phyloP scores from a whole-genome alignment of 37 sponge, comb jelly and placozoan genomes.

The Dysidea cf. avara region DNA sequence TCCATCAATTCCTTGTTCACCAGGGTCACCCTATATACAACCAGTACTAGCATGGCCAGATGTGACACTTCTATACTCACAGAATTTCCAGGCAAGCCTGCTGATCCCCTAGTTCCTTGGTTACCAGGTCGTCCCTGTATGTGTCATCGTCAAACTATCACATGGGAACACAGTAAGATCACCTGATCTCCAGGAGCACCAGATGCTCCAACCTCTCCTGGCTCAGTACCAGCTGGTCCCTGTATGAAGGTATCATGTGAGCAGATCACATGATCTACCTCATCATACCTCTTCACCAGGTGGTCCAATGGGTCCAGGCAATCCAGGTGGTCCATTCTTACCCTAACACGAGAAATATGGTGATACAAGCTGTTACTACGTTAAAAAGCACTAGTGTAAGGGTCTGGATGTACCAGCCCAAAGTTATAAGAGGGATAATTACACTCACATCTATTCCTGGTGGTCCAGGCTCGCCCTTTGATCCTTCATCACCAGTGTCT shows the following conservation, averaged over 20 bases:
- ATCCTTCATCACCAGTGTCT: slow-evolving; percentile 47
- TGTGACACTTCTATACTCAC: background rate
- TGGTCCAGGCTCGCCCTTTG: slow-evolving; percentile 60
- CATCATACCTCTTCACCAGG: slow-evolving; percentile 57
- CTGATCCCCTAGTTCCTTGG: slow-evolving; percentile 41
- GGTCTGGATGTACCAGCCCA: no score
- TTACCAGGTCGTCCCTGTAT: slow-evolving; percentile 44
- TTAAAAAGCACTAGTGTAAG: no score
- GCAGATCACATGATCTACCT: no score
- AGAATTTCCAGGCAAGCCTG: slow-evolving; percentile 25
- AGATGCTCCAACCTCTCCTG: no score
- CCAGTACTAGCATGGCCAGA: background rate
- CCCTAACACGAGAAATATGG: no score
- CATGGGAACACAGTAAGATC: background rate
- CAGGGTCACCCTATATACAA: slow-evolving; percentile 18
- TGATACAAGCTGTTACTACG: no score
- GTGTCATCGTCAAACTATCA: background rate
- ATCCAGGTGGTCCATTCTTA: slow-evolving; percentile 37
- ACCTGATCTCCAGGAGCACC: no score
- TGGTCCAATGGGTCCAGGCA: slow-evolving; percentile 33
- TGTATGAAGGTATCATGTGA: no score
- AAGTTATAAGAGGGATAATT: no score
- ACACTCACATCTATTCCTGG: slow-evolving; percentile 55
- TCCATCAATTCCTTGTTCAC: slow-evolving; percentile 23
- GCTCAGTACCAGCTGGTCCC: no score